Percentiles rank a stretch among this genome's conserved stretches.
Conservation (phyloP, 2,888 invertebrate species). For the Oegoconia quadripuncta region DNA sequence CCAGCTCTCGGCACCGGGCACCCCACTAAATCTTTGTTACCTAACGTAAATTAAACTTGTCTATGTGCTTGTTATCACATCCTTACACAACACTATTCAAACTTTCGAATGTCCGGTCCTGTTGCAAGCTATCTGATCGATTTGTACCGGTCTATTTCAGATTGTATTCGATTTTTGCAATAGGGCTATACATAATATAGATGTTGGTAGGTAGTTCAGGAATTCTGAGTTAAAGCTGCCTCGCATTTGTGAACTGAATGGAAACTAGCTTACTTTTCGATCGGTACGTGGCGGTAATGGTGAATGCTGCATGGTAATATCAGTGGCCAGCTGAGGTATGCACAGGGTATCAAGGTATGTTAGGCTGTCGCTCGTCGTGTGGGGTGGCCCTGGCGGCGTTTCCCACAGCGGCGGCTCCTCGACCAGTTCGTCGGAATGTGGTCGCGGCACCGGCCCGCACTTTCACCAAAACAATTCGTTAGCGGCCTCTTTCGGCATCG, state of each 20-base stretch:
- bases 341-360: constrained; percentile 11
- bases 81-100: constrained; percentile 36
- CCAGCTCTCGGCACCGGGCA: constrained; percentile 23
- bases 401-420: constrained; percentile 78
- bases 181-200: too few relatives aligned
- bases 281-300: neutral
- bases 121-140: neutral
- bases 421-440: constrained; percentile 78
- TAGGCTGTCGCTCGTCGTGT: constrained; percentile 45
- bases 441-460: constrained; percentile 76
- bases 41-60: constrained; percentile 46
- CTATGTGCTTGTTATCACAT: constrained; percentile 42
- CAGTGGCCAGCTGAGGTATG: constrained; percentile 5
- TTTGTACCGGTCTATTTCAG: constrained; percentile 1
- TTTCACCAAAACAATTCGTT: constrained; percentile 80
- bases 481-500: constrained; percentile 76
- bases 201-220: too few relatives aligned
- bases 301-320: neutral
- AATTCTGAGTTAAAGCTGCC: too few relatives aligned
- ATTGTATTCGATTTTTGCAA: neutral
- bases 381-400: constrained; percentile 71
- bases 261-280: constrained; percentile 2
- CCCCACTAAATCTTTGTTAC: constrained; percentile 38
- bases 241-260: neutral
- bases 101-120: constrained; percentile 28